Evolutionary conservation across 2,113 vertebrate genomes (phyloP).

Genomic region (Coturnix japonica): DNA sequence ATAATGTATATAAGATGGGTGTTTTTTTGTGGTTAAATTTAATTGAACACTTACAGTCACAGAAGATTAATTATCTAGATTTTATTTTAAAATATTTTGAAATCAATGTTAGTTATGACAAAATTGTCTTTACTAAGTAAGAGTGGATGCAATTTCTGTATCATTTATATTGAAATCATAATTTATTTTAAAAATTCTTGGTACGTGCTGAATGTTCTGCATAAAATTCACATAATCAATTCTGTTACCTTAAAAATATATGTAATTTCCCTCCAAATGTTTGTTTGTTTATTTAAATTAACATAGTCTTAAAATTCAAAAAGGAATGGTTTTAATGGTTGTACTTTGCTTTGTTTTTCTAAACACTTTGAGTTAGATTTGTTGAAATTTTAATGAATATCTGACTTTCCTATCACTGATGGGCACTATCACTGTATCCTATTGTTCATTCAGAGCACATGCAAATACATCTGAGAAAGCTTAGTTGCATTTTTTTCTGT

Average conservation of each 20-base stretch:
- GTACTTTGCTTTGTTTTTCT: neutral
- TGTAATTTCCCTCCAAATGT: neutral
- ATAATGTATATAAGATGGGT: no score
- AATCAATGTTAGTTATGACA: neutral
- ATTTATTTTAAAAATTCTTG: neutral
- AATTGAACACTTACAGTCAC: neutral
- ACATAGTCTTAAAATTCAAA: constrained; percentile 4
- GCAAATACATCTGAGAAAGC: neutral
- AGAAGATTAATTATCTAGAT: neutral
- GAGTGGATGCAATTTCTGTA: neutral
- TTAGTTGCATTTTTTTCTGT: constrained; percentile 37
- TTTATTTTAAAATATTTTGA: neutral
- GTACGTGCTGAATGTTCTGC: neutral
- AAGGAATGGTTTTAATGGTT: neutral
- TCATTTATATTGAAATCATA: neutral
- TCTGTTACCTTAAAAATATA: neutral
- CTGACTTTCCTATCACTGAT: neutral
- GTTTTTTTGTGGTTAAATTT: neutral
- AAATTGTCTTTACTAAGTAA: neutral
- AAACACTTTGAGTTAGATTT: neutral
- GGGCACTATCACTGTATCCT: neutral
- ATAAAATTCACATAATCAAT: neutral
- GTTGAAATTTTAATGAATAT: constrained; percentile 15
- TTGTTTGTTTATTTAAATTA: neutral
- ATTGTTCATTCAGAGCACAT: constrained; percentile 12